These are phyloP conservation scores for Cryptocephalus primarius DNA, from an alignment of 2,888 invertebrate genomes.

Conservation along the genomic window DNA sequence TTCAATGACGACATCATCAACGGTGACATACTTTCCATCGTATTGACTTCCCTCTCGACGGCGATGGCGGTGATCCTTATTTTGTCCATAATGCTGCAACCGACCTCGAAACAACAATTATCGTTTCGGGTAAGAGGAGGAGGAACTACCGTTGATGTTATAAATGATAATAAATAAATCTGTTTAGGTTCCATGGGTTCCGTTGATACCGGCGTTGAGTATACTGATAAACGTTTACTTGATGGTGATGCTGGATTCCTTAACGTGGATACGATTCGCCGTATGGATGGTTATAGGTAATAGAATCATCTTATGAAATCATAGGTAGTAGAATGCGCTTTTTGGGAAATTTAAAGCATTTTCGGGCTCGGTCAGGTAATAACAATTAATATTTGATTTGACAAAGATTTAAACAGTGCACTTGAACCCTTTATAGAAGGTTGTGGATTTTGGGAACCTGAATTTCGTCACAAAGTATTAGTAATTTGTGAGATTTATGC, in stretches of 20 bases:
- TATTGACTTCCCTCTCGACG: conserved; percentile 16
- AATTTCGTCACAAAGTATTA: too few species aligned
- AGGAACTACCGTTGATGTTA: neutral
- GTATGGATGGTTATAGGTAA: conserved; percentile 74
- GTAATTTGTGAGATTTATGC: too few species aligned
- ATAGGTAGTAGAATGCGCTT: too few species aligned
- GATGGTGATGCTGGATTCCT: conserved; percentile 65
- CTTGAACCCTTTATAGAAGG: too few species aligned
- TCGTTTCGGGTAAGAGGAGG: conserved; percentile 45
- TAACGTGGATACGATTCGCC: conserved; percentile 75
- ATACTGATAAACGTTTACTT: conserved; percentile 75
- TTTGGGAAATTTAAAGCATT: too few species aligned
- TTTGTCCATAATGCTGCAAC: conserved; percentile 47
- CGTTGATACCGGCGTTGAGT: conserved; percentile 69
- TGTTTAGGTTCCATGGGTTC: conserved; percentile 70
- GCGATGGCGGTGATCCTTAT: conserved; percentile 35
- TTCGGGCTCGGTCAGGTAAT: too few species aligned
- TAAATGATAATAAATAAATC: neutral
- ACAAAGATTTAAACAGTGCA: too few species aligned
- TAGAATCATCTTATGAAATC: too few species aligned
- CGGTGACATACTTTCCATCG: conserved; percentile 30
- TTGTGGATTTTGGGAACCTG: too few species aligned
- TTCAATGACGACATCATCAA: conserved; percentile 27
- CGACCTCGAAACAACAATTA: conserved; percentile 48
- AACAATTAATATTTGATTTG: too few species aligned